These are phyloP conservation scores for Butorides virescens DNA, from an alignment of 2,113 vertebrate species.

Conservation along the genomic window DNA sequence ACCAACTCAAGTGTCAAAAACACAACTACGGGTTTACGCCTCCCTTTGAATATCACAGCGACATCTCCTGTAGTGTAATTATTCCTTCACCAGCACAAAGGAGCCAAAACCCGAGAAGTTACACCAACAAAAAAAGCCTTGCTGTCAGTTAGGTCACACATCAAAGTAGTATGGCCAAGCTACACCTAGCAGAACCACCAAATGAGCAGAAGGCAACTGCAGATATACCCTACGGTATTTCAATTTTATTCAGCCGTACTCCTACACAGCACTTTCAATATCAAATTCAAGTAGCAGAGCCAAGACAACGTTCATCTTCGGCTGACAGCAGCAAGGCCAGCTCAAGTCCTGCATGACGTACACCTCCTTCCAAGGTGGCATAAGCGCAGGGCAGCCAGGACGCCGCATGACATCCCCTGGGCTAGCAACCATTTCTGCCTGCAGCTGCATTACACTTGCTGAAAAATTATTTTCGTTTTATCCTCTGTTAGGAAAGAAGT, in stretches of 20 bases:
- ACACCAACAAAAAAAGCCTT: not conserved
- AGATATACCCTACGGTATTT: not conserved
- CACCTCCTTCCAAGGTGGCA: not conserved
- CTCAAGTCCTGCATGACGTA: not conserved
- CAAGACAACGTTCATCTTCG: not conserved
- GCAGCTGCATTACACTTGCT: not conserved
- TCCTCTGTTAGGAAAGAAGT: not conserved
- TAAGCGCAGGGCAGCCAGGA: not conserved
- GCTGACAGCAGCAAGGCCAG: not conserved
- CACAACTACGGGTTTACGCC: not conserved
- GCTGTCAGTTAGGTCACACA: not conserved
- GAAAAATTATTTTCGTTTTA: not conserved
- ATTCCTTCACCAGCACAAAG: fast-evolving
- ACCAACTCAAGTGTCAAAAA: not conserved
- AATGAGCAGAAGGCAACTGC: not conserved
- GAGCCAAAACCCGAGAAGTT: not conserved
- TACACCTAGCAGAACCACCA: not conserved
- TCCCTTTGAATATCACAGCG: not conserved
- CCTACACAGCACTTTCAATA: not conserved
- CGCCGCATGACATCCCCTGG: fast-evolving
- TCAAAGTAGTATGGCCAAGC: not conserved
- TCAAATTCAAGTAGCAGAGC: not conserved
- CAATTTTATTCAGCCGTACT: not conserved
- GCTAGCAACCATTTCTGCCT: not conserved
- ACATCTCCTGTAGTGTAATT: fast-evolving